These are phyloP conservation scores for Metacarcinus magister DNA, from an alignment of 2,888 invertebrate species.

Conservation along the genomic window DNA sequence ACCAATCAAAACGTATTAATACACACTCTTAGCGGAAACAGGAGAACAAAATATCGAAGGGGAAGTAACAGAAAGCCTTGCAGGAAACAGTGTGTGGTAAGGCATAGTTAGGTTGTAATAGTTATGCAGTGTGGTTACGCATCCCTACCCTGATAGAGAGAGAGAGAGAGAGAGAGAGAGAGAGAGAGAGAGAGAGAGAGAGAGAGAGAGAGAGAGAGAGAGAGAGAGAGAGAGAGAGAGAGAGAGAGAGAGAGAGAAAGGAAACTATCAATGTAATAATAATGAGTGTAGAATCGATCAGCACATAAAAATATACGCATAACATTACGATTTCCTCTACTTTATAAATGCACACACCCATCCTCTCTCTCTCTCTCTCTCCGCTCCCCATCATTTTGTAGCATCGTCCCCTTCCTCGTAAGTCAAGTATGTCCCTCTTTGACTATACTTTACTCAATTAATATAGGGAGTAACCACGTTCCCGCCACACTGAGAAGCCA, in stretches of 20 bases:
- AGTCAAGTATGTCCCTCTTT: slow-evolving; percentile 4
- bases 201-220: neutral
- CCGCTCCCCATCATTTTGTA: neutral
- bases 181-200: neutral
- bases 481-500: neutral
- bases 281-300: neutral
- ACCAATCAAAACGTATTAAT: too few species aligned
- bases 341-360: neutral
- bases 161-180: too few species aligned
- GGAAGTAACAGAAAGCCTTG: too few species aligned
- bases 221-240: neutral
- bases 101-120: too few species aligned
- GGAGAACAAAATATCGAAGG: too few species aligned
- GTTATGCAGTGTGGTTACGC: too few species aligned
- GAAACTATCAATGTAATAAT: neutral
- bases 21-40: too few species aligned
- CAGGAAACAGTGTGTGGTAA: too few species aligned
- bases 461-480: neutral
- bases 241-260: neutral
- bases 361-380: slow-evolving; percentile 63
- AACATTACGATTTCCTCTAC: too few species aligned
- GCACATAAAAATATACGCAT: too few species aligned
- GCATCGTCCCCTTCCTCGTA: neutral
- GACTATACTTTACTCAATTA: neutral
- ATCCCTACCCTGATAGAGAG: too few species aligned